Percentiles rank a stretch among this genome's conserved stretches.
phyloP scores from a whole-genome alignment of 2,888 invertebrate genomes.

The Orthosia gracilis region DNA sequence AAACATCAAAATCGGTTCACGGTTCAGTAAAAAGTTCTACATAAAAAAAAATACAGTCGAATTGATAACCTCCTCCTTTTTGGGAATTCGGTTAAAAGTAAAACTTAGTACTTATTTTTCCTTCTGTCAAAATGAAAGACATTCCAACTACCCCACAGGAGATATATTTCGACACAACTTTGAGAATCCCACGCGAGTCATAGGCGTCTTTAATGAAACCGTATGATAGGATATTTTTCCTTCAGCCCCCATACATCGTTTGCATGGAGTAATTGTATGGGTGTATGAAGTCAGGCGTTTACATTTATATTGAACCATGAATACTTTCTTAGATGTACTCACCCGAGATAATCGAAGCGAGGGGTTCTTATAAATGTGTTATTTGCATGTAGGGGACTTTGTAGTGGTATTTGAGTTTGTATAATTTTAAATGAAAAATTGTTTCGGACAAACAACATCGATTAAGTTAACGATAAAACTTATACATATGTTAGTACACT shows the following conservation, averaged over 20 bases:
- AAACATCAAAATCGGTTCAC: too few relatives aligned
- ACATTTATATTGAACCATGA: conserved; percentile 73
- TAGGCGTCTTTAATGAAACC: conserved; percentile 55
- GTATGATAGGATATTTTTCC: conserved; percentile 44
- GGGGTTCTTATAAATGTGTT: conserved; percentile 4
- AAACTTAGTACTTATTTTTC: too few relatives aligned
- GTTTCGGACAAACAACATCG: too few relatives aligned
- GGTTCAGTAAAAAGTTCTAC: too few relatives aligned
- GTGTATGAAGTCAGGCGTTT: conserved; percentile 65
- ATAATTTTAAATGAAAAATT: not conserved
- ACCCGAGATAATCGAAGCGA: conserved; percentile 42
- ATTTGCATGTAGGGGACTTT: conserved; percentile 13
- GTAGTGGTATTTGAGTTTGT: conserved; percentile 11
- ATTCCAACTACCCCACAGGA: too few relatives aligned
- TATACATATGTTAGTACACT: too few relatives aligned
- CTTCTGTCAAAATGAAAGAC: too few relatives aligned
- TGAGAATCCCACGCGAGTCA: conserved; percentile 35
- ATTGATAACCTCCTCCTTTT: too few relatives aligned
- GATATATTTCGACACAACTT: conserved; percentile 34
- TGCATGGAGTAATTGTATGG: conserved; percentile 66
- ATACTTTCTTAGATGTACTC: conserved; percentile 59
- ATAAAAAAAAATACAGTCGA: too few relatives aligned
- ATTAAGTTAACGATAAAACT: too few relatives aligned
- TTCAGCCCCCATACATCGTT: conserved; percentile 41
- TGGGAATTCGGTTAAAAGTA: too few relatives aligned